Evolutionary conservation across 2,113 vertebrate species (phyloP).

Genomic region (Rallus limicola): DNA sequence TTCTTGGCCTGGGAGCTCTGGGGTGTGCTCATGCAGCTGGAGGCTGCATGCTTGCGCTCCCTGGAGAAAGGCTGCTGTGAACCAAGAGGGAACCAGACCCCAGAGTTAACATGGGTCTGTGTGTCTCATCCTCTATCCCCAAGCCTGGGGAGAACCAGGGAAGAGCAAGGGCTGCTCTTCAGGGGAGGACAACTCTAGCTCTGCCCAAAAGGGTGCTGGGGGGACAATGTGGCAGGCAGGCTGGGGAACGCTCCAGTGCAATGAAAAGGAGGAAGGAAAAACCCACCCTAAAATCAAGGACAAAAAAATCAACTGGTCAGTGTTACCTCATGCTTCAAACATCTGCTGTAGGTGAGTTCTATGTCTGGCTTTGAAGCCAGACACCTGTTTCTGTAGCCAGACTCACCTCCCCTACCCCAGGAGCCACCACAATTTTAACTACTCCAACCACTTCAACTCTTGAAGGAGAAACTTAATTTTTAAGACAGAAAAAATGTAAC

Average conservation of each 20-base stretch:
- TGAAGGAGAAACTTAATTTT: neutral
- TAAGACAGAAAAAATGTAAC: neutral
- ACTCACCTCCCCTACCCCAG: neutral
- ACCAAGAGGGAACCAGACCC: no score
- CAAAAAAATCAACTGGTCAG: neutral
- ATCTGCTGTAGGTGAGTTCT: neutral
- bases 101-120: accelerated
- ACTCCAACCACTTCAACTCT: neutral
- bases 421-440: neutral
- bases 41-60: neutral
- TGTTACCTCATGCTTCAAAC: neutral
- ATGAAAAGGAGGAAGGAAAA: neutral
- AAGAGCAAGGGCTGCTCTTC: neutral
- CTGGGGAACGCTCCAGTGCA: neutral
- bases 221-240: accelerated
- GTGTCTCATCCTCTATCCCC: neutral
- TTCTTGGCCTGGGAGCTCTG: accelerated
- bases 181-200: neutral
- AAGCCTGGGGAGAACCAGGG: neutral
- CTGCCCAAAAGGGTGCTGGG: neutral
- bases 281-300: neutral
- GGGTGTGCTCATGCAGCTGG: neutral
- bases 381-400: neutral
- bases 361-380: accelerated
- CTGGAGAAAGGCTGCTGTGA: neutral